phyloP scores from a whole-genome alignment of 2,113 vertebrate species.

The Murina feae region DNA sequence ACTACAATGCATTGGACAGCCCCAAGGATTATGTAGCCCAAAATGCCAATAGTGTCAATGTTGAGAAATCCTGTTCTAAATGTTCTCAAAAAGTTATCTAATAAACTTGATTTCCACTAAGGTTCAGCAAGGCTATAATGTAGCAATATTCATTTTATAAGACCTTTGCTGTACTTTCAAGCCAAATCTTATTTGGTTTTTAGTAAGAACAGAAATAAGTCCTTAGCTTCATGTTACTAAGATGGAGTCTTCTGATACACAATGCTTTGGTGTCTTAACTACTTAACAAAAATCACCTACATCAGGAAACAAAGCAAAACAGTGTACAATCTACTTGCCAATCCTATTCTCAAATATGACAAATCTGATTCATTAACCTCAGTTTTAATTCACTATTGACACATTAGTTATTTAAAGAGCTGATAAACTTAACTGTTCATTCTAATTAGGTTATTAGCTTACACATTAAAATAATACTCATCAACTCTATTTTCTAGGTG shows the following conservation, averaged over 20 bases:
- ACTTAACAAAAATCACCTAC: background rate
- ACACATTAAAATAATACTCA: background rate
- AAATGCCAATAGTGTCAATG: background rate
- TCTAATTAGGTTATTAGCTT: background rate
- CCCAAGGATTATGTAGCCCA: background rate
- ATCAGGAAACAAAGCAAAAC: background rate
- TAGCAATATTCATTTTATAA: background rate
- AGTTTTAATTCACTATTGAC: background rate
- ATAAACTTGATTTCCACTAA: background rate
- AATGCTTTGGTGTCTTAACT: background rate
- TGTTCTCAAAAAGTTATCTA: background rate
- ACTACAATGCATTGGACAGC: background rate
- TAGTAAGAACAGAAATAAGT: background rate
- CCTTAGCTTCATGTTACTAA: background rate
- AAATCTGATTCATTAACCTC: background rate
- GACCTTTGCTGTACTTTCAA: background rate
- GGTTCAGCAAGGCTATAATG: background rate
- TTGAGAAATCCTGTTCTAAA: background rate
- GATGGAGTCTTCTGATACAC: background rate
- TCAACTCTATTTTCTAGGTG: background rate
- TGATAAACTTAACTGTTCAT: background rate
- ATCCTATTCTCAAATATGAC: background rate
- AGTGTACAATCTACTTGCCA: background rate
- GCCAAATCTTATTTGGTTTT: background rate
- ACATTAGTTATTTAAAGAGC: background rate